Conservation (phyloP, 1,140 invertebrate species). For the Drosophila nigromelanica region DNA sequence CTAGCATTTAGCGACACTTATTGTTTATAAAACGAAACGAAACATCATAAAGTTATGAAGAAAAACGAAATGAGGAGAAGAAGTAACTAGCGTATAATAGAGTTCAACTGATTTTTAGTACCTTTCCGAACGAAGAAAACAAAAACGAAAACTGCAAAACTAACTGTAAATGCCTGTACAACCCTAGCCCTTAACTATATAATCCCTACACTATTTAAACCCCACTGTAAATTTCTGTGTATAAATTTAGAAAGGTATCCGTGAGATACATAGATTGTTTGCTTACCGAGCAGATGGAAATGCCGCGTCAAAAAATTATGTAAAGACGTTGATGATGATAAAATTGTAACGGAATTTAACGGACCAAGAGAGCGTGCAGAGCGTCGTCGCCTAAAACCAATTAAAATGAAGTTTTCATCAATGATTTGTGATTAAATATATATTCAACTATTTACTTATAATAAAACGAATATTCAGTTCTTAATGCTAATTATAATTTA, state of each 20-base stretch:
- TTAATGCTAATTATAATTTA: conserved; percentile 70
- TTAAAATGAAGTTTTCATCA: conserved; percentile 81
- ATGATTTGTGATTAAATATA: conserved; percentile 82
- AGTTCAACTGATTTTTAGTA: conserved; percentile 81
- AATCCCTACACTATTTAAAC: conserved; percentile 30
- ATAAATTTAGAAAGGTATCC: conserved; percentile 63
- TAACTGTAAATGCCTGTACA: conserved; percentile 70
- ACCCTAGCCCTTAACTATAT: conserved; percentile 35
- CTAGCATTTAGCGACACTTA: conserved; percentile 75
- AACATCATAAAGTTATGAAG: neutral
- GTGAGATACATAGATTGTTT: conserved; percentile 62
- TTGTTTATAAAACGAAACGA: conserved; percentile 76
- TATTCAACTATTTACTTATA: conserved; percentile 71
- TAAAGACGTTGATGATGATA: conserved; percentile 58
- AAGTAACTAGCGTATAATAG: conserved; percentile 66
- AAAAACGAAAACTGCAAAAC: conserved; percentile 42
- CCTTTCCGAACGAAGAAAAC: conserved; percentile 58
- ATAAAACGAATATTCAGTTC: conserved; percentile 61
- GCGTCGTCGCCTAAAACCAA: conserved; percentile 79
- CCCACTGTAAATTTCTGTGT: conserved; percentile 79
- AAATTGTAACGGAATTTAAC: conserved; percentile 79
- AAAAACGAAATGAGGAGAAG: conserved; percentile 29
- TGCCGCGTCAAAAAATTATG: conserved; percentile 57
- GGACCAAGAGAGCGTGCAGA: conserved; percentile 81
- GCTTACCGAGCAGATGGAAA: conserved; percentile 56